phyloP scores from a whole-genome alignment of 2,797 vertebrate genomes.

The Pangasius krempfi region DNA sequence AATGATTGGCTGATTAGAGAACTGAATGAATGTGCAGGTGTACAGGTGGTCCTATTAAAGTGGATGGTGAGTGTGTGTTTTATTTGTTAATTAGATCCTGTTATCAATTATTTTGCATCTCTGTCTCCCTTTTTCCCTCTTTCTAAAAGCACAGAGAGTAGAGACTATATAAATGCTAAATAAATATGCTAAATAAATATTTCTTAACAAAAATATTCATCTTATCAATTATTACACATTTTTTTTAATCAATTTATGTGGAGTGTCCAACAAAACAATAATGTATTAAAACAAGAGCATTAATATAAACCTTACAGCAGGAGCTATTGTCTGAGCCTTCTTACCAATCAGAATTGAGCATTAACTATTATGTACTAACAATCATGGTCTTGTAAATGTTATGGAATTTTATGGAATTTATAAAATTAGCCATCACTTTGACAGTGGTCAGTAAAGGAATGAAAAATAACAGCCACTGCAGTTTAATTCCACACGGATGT shows the following conservation, averaged over 20 bases:
- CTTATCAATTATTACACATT: background rate
- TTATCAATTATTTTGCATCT: background rate
- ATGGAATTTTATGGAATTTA: background rate
- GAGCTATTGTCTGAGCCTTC: background rate
- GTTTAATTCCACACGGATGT: background rate
- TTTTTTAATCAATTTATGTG: background rate
- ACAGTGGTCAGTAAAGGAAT: background rate
- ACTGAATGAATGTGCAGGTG: too few species aligned
- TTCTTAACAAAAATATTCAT: background rate
- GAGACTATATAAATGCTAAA: background rate
- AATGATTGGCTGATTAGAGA: too few species aligned
- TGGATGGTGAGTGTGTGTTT: background rate
- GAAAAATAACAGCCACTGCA: background rate
- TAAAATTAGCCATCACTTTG: background rate
- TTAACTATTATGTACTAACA: background rate
- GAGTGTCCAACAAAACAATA: background rate
- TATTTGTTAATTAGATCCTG: background rate
- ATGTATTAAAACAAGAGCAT: background rate
- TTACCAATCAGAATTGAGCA: background rate
- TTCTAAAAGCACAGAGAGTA: background rate
- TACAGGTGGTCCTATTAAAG: too few species aligned
- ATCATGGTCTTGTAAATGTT: background rate
- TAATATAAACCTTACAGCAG: background rate
- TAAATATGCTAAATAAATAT: background rate
- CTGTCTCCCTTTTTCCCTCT: background rate